Base-by-base conservation (phyloP, 2,797 vertebrate species). In the Neosalanx taihuensis region DNA sequence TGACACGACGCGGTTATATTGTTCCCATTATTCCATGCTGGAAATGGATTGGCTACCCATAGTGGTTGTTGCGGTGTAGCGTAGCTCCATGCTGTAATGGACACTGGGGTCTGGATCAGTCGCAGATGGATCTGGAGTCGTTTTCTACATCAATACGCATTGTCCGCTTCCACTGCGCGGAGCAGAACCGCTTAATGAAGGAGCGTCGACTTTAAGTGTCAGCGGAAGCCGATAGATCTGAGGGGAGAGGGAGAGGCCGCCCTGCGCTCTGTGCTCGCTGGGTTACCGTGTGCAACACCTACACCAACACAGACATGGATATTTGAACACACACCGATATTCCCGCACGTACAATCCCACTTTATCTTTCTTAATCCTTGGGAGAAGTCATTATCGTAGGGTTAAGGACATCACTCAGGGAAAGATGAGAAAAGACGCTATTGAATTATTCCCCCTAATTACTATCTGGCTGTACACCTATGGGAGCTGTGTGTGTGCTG, bases 371-470 rank as follows among this genome's bases (percentile, higher is more conserved):
- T 41, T 71, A 69, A 53, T 79, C 74, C 72, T 72, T 33, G 15
- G 66, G 64, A 70, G 69, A 7, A 41, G 80, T 81, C 82, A 83
- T 84, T 81, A 76, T 69, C 72, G 59, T 65, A 66, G 78, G 75
- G 64, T 58, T 78, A 77, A 74, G 79, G 82, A 79, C 71, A 84
- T 72, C 73, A 81, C 65, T 5, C 15, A 75, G 61, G 51, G 41
- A 72, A 37, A 77, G 74, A 81, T 79, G 77, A 77, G 74, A 72
- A 56, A 77, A 80, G 74, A 73, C 78, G 77, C 69, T 58, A 67
- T 56, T 81, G 72, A 84, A 84, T 85, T 80, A 84, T 85, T 86
- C 78, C 70, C 37, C 29, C 69, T 85, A 84, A 87, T 85, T 82
- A 83, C 71, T 78, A 77, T 75, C 56, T 76, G 15, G 60, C 37